A percentile compares a stretch with the other conserved stretches of the same genome.
phyloP scores from a whole-genome alignment of 2,797 vertebrate species.

The Vultur gryphus region DNA sequence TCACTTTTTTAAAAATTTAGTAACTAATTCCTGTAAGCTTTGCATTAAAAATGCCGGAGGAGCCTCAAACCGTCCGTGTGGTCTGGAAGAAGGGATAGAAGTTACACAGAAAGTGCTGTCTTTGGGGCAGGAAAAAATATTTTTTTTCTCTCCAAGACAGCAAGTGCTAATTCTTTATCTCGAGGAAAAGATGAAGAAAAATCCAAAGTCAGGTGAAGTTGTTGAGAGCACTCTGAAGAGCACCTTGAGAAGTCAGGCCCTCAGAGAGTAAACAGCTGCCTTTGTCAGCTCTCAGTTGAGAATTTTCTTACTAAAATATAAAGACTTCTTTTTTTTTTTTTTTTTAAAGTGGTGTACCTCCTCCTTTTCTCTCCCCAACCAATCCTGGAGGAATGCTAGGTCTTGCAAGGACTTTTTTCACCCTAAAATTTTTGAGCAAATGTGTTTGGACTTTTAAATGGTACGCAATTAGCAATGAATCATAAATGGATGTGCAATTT shows the following conservation, averaged over 20 bases:
- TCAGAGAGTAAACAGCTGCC: background rate
- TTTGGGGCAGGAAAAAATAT: background rate
- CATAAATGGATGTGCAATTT: constrained; percentile 16
- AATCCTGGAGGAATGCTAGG: background rate
- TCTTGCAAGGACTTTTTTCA: background rate
- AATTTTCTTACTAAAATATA: background rate
- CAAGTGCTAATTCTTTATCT: background rate
- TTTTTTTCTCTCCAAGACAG: background rate
- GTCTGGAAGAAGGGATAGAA: background rate
- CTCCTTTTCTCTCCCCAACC: background rate
- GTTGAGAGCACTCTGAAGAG: background rate
- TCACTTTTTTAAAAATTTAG: background rate
- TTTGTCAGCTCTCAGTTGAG: background rate
- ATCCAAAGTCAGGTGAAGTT: background rate
- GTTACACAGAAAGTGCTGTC: background rate
- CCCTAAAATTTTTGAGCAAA: background rate
- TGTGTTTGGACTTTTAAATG: background rate
- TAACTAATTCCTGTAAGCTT: background rate
- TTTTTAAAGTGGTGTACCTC: background rate
- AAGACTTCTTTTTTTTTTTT: too few relatives aligned
- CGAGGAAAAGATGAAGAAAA: background rate
- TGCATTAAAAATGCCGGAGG: background rate
- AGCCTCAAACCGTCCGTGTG: background rate
- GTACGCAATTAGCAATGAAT: background rate
- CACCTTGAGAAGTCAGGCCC: background rate